Conservation (phyloP, 1,140 invertebrate genomes). For the Lasioglossum albipes region DNA sequence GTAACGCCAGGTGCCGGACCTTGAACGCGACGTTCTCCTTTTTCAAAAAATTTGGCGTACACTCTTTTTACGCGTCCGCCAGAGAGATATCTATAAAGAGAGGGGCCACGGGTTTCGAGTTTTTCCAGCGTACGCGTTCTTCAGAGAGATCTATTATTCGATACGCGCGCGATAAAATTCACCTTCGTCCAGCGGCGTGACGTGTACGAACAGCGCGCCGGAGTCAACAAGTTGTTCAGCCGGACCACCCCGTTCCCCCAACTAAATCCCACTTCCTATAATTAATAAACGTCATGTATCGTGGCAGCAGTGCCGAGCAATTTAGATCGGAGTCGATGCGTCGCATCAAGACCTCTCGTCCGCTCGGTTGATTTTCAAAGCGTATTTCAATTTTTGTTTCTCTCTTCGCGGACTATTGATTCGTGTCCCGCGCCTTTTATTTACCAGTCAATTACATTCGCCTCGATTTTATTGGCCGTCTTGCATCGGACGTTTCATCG, state of each 20-base stretch:
- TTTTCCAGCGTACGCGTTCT: not conserved
- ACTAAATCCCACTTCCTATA: slow-evolving; percentile 72
- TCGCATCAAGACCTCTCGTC: slow-evolving; percentile 55
- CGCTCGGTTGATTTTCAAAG: slow-evolving; percentile 59
- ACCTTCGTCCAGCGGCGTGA: slow-evolving; percentile 35
- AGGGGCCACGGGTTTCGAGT: too few species aligned
- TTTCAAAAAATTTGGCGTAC: too few species aligned
- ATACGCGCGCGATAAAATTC: slow-evolving; percentile 39
- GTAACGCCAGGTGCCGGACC: too few species aligned
- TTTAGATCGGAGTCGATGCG: slow-evolving; percentile 59
- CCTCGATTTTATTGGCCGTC: slow-evolving; percentile 51
- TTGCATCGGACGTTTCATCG: slow-evolving; percentile 53
- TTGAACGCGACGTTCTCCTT: too few species aligned
- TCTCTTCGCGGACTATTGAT: slow-evolving; percentile 46
- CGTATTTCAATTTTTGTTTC: slow-evolving; percentile 62
- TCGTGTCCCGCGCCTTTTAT: slow-evolving; percentile 55
- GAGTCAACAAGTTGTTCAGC: slow-evolving; percentile 71
- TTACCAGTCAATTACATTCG: slow-evolving; percentile 51
- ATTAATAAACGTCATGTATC: slow-evolving; percentile 70
- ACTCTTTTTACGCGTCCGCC: too few species aligned
- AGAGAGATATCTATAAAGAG: too few species aligned
- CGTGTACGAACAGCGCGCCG: slow-evolving; percentile 53
- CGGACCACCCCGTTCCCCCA: slow-evolving; percentile 64
- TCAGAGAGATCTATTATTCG: slow-evolving; percentile 6
- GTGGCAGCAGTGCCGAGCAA: slow-evolving; percentile 55